Evolutionary conservation across 2,888 invertebrate species (phyloP).

Genomic region (Odontomyia ornata): DNA sequence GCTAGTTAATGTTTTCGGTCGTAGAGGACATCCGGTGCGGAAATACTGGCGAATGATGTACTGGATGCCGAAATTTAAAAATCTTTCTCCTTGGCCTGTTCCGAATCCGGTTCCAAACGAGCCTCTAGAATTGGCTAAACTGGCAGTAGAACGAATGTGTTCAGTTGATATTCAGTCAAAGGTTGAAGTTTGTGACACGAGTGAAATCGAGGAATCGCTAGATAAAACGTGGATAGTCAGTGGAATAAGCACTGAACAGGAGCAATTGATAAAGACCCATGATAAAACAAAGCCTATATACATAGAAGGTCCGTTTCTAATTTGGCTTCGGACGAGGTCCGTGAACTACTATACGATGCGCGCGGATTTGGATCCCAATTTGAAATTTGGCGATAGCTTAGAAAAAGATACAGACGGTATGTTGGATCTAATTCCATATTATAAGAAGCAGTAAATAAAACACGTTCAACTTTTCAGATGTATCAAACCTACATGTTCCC

Average conservation of each 20-base stretch:
- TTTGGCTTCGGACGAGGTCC: slow-evolving; percentile 78
- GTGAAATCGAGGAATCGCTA: slow-evolving; percentile 76
- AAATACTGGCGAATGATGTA: slow-evolving; percentile 86
- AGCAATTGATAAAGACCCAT: slow-evolving; percentile 74
- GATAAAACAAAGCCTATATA: slow-evolving; percentile 72
- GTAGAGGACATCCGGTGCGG: slow-evolving; percentile 74
- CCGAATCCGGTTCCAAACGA: slow-evolving; percentile 83
- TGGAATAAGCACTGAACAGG: slow-evolving; percentile 82
- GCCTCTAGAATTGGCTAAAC: slow-evolving; percentile 77
- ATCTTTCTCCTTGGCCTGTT: slow-evolving; percentile 85
- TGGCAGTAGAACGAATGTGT: slow-evolving; percentile 85
- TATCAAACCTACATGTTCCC: slow-evolving; percentile 73
- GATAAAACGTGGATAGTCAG: slow-evolving; percentile 95
- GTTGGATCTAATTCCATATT: background rate
- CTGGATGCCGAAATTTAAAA: slow-evolving; percentile 94
- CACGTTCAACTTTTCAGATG: slow-evolving; percentile 67
- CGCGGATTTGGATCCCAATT: slow-evolving; percentile 71
- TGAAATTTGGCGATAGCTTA: slow-evolving; percentile 64
- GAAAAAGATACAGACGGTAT: slow-evolving; percentile 75
- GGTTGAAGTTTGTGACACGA: slow-evolving; percentile 73
- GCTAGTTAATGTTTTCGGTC: slow-evolving; percentile 85
- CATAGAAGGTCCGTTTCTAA: slow-evolving; percentile 84
- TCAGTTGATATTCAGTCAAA: slow-evolving; percentile 80
- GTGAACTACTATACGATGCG: slow-evolving; percentile 86
- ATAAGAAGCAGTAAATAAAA: background rate